Conservation (phyloP, 2,113 vertebrate genomes). For the Catharus fuscescens region DNA sequence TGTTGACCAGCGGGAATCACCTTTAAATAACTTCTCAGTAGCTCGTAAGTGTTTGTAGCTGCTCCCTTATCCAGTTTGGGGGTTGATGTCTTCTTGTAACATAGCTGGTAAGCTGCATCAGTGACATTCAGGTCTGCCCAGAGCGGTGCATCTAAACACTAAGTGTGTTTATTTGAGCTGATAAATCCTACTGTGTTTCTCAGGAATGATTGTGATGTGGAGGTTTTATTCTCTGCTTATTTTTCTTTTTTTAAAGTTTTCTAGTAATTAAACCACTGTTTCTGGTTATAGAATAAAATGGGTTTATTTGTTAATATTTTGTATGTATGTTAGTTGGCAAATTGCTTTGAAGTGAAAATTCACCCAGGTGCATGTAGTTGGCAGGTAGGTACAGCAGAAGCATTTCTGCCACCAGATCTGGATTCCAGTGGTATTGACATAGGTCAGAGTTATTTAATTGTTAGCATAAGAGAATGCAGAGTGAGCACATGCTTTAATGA, state of each 20-base stretch:
- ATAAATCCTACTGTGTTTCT: neutral
- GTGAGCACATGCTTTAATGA: neutral
- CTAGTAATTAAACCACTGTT: neutral
- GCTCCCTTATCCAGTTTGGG: neutral
- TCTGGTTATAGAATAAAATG: neutral
- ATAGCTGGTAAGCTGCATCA: neutral
- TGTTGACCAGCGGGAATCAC: constrained; percentile 92
- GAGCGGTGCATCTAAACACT: neutral
- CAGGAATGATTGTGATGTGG: neutral
- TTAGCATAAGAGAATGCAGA: neutral
- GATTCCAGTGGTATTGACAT: neutral
- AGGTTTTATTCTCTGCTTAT: neutral
- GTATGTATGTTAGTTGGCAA: neutral
- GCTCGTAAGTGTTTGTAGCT: constrained; percentile 85
- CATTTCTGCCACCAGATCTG: neutral
- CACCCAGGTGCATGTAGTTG: neutral
- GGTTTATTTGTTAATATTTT: neutral
- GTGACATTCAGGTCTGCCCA: neutral
- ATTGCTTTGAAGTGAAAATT: neutral
- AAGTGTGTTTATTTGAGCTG: neutral
- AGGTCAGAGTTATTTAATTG: neutral
- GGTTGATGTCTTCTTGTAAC: neutral
- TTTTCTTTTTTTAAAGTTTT: neutral
- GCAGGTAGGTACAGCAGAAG: neutral
- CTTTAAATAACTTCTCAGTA: constrained; percentile 98